Evolutionary conservation across 35 echinoderm and acorn worm genomes (phyloP), one percentile per base, ranked within the genome.

Genomic region (Apostichopus parvimensis): DNA sequence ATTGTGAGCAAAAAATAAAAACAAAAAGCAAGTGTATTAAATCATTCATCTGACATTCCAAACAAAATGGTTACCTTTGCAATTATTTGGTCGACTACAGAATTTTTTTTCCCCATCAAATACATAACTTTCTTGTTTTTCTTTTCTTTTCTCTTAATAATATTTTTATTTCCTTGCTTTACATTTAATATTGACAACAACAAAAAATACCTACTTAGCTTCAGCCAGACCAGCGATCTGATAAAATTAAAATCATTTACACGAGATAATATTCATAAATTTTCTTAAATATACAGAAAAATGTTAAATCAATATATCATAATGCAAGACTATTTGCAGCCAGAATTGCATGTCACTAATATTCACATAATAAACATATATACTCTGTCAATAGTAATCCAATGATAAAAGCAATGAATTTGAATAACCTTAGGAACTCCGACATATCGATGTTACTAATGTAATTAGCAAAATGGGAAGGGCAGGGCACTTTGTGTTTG

Each of bases 11-110:
- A 82, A 68, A 11, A 68, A 68, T 45, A 45, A 45, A 34, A 45
- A 45, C 34, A 45, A 68, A 68, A 45, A 82, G 79, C 79, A 82
- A 82, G 79, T 82, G 79, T 82, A 82, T 82, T 82, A 82, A 82
- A 68, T 14, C 64, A 82, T 82, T 82, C 79, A 82, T 82, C 79
- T 82, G 79, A 82, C 79, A 82, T 82, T 82, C 79, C 79, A 82
- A 56, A 82, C 26, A 82, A 82, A 79, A 25, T 25, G 34, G 34
- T 45, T 45, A 79, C 77, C n/a, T 24, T 79, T 9, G 34, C 34
- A 45, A 45, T 45, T 45, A 45, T 45, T 45, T 45, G 34, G 34
- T 45, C 34, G 34, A 45, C 34, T 45, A 45, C 34, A 45, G 34
- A 45, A 45, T 45, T 45, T 45, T 45, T 45, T 4, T 45, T 4